Evolutionary conservation across 2,113 vertebrate genomes (phyloP).

Genomic region (Sturnus vulgaris): DNA sequence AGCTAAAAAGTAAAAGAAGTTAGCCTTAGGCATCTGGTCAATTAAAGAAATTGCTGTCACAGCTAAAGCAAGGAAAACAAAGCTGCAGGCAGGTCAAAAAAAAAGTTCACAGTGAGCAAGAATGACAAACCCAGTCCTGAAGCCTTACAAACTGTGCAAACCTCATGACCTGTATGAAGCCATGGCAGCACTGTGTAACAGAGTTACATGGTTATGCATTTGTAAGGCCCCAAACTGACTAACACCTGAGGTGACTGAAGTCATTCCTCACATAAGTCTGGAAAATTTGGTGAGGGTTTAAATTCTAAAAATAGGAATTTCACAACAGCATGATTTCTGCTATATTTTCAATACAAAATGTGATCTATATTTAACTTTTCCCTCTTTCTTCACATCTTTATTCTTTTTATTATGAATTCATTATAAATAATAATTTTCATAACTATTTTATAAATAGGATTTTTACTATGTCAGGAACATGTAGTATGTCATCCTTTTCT

Average conservation of each 20-base stretch:
- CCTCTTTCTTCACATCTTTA: not conserved
- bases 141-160: not conserved
- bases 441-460: not conserved
- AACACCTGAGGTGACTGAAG: not conserved
- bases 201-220: too few relatives aligned
- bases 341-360: not conserved
- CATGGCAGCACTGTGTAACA: not conserved
- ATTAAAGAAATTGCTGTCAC: not conserved
- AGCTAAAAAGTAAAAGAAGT: not conserved
- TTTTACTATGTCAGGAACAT: not conserved
- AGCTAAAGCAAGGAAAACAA: not conserved
- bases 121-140: not conserved
- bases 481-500: not conserved
- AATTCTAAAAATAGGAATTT: not conserved
- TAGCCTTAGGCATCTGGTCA: not conserved
- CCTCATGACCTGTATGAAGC: fast-evolving
- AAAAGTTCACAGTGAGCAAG: not conserved
- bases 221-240: not conserved
- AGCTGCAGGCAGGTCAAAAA: not conserved
- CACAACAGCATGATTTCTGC: not conserved
- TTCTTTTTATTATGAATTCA: not conserved
- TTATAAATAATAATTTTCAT: not conserved
- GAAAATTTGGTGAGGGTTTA: not conserved
- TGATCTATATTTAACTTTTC: not conserved
- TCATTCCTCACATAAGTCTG: not conserved